Conservation (phyloP, 2,888 invertebrate genomes). For the Melanchra persicariae region DNA sequence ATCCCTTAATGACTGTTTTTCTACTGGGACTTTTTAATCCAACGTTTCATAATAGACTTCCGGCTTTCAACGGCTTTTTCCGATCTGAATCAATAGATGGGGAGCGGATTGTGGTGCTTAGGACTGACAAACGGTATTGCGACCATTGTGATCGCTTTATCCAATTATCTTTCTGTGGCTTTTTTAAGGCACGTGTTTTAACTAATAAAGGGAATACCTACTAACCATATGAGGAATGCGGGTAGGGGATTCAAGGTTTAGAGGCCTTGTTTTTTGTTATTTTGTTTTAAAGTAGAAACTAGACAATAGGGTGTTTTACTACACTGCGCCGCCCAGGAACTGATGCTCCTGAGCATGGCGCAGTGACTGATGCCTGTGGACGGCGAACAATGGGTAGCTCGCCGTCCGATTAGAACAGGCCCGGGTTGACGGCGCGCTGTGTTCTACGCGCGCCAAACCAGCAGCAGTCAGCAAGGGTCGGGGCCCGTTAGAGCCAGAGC, state of each 20-base stretch:
- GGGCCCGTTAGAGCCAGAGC: no score
- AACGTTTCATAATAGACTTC: conserved; percentile 16
- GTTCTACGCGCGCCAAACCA: no score
- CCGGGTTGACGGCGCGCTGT: no score
- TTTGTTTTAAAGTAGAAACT: neutral
- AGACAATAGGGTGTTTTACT: no score
- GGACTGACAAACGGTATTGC: conserved; percentile 20
- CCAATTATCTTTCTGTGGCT: conserved; percentile 28
- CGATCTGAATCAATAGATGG: conserved; percentile 24
- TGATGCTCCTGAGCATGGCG: no score
- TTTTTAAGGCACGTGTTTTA: conserved; percentile 19
- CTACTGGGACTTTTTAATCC: conserved; percentile 28
- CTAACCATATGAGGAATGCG: neutral
- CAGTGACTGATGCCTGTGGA: no score
- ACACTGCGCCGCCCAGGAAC: no score
- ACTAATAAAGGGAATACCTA: neutral
- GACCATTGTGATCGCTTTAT: conserved; percentile 38
- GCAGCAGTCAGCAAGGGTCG: no score
- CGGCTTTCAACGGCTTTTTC: conserved; percentile 25
- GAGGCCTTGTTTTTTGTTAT: neutral
- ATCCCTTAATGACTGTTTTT: neutral
- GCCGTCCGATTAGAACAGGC: no score
- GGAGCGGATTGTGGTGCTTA: conserved; percentile 12
- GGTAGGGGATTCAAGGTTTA: neutral
- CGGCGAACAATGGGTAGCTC: no score